These are phyloP conservation scores for Leucophenga varia DNA, from an alignment of 1,140 invertebrate species.

Conservation along the genomic window DNA sequence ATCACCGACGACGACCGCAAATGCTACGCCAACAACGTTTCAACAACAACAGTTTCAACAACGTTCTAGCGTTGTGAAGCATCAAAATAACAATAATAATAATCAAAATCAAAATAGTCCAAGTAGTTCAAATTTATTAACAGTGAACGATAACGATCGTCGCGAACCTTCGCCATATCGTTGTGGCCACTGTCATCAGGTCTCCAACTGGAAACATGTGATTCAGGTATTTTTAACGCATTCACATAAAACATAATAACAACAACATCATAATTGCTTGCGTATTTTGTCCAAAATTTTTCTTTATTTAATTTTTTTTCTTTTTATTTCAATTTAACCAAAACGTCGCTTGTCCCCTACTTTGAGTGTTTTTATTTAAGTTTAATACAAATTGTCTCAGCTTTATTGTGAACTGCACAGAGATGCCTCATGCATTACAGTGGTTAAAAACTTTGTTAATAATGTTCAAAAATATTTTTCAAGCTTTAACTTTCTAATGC, in stretches of 20 bases:
- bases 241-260: background rate
- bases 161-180: slow-evolving; percentile 63
- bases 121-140: slow-evolving; percentile 46
- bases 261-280: slow-evolving; percentile 16
- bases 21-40: slow-evolving; percentile 6
- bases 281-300: slow-evolving; percentile 40
- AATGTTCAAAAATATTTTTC: no score
- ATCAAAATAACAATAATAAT: background rate
- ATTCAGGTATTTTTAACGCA: slow-evolving; percentile 65
- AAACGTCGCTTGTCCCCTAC: no score
- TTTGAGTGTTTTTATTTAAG: no score
- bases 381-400: no score
- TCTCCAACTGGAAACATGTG: slow-evolving; percentile 79
- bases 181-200: slow-evolving; percentile 73
- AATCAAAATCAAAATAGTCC: slow-evolving; percentile 38
- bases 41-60: slow-evolving; percentile 9
- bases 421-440: no score
- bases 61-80: slow-evolving; percentile 20
- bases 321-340: background rate
- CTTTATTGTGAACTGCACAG: no score
- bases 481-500: no score
- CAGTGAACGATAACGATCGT: slow-evolving; percentile 40
- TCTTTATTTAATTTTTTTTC: background rate
- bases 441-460: no score
- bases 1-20: slow-evolving; percentile 23